Percentiles rank a stretch among this genome's conserved stretches.
Evolutionary conservation across 2,888 invertebrate species (phyloP).

Genomic region (Clistopyga incitator): DNA sequence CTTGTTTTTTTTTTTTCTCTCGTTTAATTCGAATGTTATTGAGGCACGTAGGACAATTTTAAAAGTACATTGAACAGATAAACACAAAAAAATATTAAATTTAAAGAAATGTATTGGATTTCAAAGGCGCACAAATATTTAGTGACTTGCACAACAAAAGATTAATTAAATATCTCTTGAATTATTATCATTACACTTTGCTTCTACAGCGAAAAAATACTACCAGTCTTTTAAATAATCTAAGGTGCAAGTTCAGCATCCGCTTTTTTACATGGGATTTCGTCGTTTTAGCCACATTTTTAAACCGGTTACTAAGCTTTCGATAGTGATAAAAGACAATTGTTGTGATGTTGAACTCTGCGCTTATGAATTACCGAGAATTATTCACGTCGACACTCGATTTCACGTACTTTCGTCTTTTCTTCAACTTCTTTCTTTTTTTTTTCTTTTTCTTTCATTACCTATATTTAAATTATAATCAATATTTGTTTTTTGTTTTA

Average conservation of each 20-base stretch:
- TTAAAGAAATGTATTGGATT: constrained; percentile 1
- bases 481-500: constrained; percentile 76
- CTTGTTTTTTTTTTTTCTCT: constrained; percentile 14
- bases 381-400: constrained; percentile 56
- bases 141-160: constrained; percentile 69
- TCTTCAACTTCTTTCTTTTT: constrained; percentile 70
- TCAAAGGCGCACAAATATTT: constrained; percentile 40
- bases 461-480: constrained; percentile 82
- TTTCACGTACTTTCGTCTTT: constrained; percentile 73
- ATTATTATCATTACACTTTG: constrained; percentile 33
- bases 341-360: constrained; percentile 38
- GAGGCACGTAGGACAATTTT: constrained; percentile 61
- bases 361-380: constrained; percentile 11
- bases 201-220: constrained; percentile 27
- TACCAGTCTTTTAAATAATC: constrained; percentile 61
- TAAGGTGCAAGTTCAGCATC: not conserved
- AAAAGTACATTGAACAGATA: constrained; percentile 34
- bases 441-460: constrained; percentile 72
- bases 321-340: constrained; percentile 27
- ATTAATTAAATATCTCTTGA: constrained; percentile 59
- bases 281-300: not conserved
- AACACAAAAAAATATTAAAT: constrained; percentile 43
- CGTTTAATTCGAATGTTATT: constrained; percentile 44
- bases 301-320: constrained; percentile 5
- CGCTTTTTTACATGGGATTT: constrained; percentile 3